Conservation (phyloP, 2,113 vertebrate species). For the Saguinus imperator region DNA sequence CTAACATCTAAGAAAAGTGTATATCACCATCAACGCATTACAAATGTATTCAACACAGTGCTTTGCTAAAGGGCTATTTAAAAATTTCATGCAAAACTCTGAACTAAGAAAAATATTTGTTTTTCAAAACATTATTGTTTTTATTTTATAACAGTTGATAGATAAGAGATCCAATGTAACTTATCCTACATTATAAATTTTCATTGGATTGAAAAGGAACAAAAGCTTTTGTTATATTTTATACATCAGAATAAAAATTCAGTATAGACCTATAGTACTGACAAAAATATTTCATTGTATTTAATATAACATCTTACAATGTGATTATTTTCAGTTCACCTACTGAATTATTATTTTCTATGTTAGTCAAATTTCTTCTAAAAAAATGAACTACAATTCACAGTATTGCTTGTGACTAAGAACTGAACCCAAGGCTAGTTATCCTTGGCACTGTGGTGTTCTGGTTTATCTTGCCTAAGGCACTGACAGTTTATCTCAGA, state of each 20-base stretch:
- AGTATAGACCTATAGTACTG: background rate
- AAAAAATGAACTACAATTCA: background rate
- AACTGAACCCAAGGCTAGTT: background rate
- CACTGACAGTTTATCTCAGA: conserved; percentile 63
- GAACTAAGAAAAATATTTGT: conserved; percentile 45
- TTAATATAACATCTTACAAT: conserved; percentile 64
- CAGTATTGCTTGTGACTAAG: conserved; percentile 35
- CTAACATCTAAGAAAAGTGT: background rate
- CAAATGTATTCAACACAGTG: background rate
- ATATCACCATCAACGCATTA: background rate
- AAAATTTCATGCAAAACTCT: conserved; percentile 36
- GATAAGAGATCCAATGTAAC: background rate
- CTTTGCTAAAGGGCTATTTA: background rate
- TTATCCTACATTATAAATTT: background rate
- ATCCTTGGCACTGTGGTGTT: conserved; percentile 44
- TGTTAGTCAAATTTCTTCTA: conserved; percentile 43
- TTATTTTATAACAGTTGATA: background rate
- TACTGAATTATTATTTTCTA: conserved; percentile 49
- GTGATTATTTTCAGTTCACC: conserved; percentile 30
- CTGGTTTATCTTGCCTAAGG: conserved; percentile 71
- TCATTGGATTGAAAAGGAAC: conserved; percentile 18
- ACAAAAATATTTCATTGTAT: conserved; percentile 36
- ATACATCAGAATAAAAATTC: conserved; percentile 33
- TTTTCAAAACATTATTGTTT: background rate
- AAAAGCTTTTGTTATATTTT: conserved; percentile 38